A percentile compares a stretch with the other conserved stretches of the same genome.
Conservation (phyloP, 1,140 invertebrate species). For the Heliconius nattereri region DNA sequence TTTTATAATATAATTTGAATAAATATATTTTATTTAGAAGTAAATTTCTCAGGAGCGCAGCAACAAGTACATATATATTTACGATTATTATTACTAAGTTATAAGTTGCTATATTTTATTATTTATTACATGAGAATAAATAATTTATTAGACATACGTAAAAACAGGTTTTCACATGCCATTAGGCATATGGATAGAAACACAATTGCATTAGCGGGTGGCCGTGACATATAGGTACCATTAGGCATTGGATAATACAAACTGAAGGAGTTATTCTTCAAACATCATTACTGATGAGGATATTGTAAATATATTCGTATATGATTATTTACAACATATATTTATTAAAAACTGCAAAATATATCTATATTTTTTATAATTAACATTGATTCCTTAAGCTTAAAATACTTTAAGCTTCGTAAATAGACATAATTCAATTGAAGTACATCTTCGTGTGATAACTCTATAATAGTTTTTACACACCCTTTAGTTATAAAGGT, state of each 20-base stretch:
- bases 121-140: not conserved
- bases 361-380: not conserved
- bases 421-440: not conserved
- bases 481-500: conserved; percentile 1
- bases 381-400: not conserved
- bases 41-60: not conserved
- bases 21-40: not conserved
- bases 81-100: not conserved
- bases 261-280: not conserved
- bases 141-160: not conserved
- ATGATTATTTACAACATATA: not conserved
- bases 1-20: not conserved
- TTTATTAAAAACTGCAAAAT: too few relatives aligned
- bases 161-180: not conserved
- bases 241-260: not conserved
- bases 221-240: not conserved
- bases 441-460: not conserved
- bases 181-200: not conserved
- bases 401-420: not conserved
- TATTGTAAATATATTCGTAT: not conserved
- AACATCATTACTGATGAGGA: not conserved
- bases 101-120: not conserved
- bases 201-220: not conserved
- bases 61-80: not conserved
- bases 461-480: not conserved